Base-by-base conservation (phyloP, 1,140 invertebrate genomes). In the Lithobius niger region DNA sequence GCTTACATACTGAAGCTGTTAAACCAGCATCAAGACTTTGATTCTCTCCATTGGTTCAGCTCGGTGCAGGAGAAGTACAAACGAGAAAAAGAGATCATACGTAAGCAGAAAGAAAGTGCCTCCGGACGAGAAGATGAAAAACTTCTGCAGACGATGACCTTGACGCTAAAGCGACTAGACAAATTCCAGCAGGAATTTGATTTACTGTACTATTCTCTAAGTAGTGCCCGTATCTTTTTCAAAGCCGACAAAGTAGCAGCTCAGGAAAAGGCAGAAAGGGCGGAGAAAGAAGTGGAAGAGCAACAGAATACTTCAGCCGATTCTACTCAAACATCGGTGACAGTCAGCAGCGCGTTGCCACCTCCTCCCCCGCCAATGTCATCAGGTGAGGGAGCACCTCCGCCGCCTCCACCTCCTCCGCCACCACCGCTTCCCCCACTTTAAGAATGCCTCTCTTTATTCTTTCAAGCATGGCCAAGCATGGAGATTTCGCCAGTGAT, bases 1-100 rank as follows among this genome's bases (percentile, higher is more conserved):
- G 82, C 83, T 1, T 86, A 81, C 62, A 72, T 83, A 31, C 68
- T 85, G 13, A 78, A 78, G 62, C 66, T 84, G 26, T 64, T 86
- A 2, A 74, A 80, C 58, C 77, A 81, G 65, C 76, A 77, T 62
- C 72, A 77, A 44, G 86, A 91, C 61, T 88, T 98, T 69, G 90
- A 97, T 72, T 83, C 88, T 3, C 74, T 99, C 1, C 88, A 94
- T 68, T 99, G 96, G 96, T 97, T 96, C 67, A 78, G 90, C 55
- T 89, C 92, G 2, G 84, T 97, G 0, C 70, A 76, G 47, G 78
- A 83, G 57, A 83, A 87, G 65, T 82, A 86, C 60, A 74, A 64
- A 16, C 77, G 78, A 57, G 81, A 87, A 61, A 75, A 74, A 62
- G 77, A 78, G 64, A 68, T 43, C 15, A n/a, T 66, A 4, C 27